These are phyloP conservation scores for Anableps anableps DNA, from an alignment of 2,797 vertebrate species.

Conservation along the genomic window DNA sequence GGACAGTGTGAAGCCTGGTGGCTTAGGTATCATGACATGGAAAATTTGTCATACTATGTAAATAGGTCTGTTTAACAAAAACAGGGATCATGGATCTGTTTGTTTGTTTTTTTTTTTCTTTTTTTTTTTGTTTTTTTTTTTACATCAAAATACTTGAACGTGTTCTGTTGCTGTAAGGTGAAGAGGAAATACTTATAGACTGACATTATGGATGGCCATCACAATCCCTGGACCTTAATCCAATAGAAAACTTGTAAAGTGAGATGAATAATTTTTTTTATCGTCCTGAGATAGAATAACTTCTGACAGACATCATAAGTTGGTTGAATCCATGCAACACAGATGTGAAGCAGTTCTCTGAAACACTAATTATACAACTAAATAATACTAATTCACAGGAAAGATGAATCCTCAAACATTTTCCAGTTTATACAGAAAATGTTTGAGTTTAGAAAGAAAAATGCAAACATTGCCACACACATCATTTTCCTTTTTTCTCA, in stretches of 20 bases:
- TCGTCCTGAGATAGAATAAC: not conserved
- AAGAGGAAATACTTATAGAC: not conserved
- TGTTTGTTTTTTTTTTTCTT: too few relatives aligned
- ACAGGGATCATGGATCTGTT: not conserved
- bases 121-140: too few relatives aligned
- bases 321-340: too few relatives aligned
- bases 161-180: not conserved
- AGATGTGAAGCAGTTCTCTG: too few relatives aligned
- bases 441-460: not conserved
- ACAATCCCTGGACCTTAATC: not conserved
- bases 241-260: not conserved
- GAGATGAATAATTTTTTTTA: not conserved
- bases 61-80: not conserved
- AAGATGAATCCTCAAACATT: too few relatives aligned
- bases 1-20: not conserved
- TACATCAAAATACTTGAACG: not conserved
- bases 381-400: not conserved
- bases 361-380: not conserved
- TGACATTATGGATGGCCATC: not conserved
- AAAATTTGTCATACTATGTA: not conserved
- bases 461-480: not conserved
- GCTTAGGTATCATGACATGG: not conserved
- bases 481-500: not conserved
- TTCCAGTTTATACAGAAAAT: not conserved
- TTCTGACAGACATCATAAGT: not conserved